Percentiles rank a stretch among this genome's conserved stretches.
These are phyloP conservation scores for Clupea harengus DNA, from an alignment of 2,113 vertebrate species.

Conservation along the genomic window DNA sequence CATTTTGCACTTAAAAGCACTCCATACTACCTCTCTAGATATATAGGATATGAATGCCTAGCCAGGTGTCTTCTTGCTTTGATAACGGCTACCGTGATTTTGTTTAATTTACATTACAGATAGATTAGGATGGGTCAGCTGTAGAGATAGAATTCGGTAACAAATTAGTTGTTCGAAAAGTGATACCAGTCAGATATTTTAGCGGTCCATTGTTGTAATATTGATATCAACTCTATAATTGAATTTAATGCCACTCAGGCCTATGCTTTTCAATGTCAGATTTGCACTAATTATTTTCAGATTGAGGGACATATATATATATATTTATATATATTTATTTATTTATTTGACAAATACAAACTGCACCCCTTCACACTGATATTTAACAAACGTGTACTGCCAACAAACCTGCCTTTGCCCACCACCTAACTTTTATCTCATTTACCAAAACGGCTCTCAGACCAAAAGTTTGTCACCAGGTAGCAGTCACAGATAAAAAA, in stretches of 20 bases:
- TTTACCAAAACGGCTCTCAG: background rate
- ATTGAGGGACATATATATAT: background rate
- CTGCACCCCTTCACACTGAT: background rate
- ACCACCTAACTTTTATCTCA: background rate
- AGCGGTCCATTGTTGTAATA: background rate
- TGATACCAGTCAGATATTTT: background rate
- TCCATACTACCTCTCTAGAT: background rate
- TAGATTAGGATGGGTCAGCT: background rate
- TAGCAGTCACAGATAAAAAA: background rate
- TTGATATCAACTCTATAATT: background rate
- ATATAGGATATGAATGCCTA: background rate
- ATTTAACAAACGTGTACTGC: background rate
- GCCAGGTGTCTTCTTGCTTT: background rate
- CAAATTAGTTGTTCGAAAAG: background rate
- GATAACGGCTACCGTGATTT: background rate
- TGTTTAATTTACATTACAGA: background rate
- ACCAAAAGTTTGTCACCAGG: background rate
- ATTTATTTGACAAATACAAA: background rate
- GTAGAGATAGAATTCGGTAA: background rate
- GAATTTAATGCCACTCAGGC: background rate
- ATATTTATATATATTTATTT: no score
- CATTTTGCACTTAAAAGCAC: background rate
- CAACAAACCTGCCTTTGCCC: background rate
- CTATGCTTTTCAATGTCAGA: background rate
- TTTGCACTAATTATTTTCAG: background rate